Evolutionary conservation across 2,113 vertebrate species (phyloP), one percentile per base, ranked within the genome.

Genomic region (Silurus meridionalis): DNA sequence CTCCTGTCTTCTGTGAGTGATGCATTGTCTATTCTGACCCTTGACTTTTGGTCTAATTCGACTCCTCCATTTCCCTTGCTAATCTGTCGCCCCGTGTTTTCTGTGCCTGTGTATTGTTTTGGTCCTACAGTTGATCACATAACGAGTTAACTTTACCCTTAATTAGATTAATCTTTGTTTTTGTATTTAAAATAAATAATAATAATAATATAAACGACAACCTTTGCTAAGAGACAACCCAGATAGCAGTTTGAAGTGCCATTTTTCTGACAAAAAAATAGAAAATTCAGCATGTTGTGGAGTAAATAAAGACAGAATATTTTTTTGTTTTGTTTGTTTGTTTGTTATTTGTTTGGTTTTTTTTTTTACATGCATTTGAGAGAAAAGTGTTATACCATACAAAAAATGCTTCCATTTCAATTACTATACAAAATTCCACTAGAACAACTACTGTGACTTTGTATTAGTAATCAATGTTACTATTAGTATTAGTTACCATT

Each of bases 1-100:
- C 94, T 48, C 89, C 94, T 83, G 92, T 89, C 79, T 90, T 89
- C 91, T 94, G 94, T 95, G 94, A 95, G 94, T 95, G 80, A 77
- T 66, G 15, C 81, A 86, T 89, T 89, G 88, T 89, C 84, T 85
- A 86, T 14, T 58, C 63, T 75, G 63, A 82, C 67, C 86, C 74
- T 78, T 57, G 81, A 89, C 69, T 63, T 82, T 87, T 72, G 19
- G 48, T 7, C 53, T 85, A 21, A 71, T 86, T 50, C 67, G 11
- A 60, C 9, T 37, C 19, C 37, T 85, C 52, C 46, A 67, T 57
- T 79, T 55, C 19, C 46, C 15, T 81, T 52, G 66, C 79, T 86
- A 80, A 75, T 86, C 69, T 50, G 3, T 75, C 60, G 55, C 48
- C 85, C 55, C 21, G 19, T 86, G 79, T 86, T 46, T 46, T 82